Conservation (phyloP, 1,140 invertebrate genomes). For the Heliconius hermathena region DNA sequence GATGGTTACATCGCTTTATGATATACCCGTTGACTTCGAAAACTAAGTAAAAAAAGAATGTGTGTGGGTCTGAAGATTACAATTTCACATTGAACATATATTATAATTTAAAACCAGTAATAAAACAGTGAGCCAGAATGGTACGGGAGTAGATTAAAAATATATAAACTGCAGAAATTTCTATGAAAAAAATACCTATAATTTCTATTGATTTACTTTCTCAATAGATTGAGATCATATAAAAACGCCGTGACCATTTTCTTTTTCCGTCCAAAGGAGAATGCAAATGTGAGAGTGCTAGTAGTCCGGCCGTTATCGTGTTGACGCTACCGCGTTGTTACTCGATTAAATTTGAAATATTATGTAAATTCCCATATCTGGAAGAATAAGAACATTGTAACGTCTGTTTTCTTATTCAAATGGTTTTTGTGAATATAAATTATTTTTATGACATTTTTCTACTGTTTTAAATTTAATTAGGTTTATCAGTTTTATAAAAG, state of each 20-base stretch:
- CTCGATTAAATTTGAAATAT: slow-evolving; percentile 48
- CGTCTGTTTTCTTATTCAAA: slow-evolving; percentile 16
- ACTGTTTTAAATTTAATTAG: not conserved
- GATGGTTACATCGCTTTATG: slow-evolving; percentile 44
- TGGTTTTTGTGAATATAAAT: not conserved
- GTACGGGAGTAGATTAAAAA: too few species aligned
- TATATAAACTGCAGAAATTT: not conserved
- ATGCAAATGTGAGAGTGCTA: slow-evolving; percentile 62
- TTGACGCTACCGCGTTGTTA: slow-evolving; percentile 40
- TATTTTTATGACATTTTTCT: not conserved
- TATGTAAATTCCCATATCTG: slow-evolving; percentile 42
- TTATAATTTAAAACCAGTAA: not conserved
- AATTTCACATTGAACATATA: not conserved
- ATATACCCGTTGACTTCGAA: slow-evolving; percentile 22
- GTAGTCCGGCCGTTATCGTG: slow-evolving; percentile 47
- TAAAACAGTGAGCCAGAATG: too few species aligned
- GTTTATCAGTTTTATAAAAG: not conserved
- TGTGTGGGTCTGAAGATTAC: too few species aligned
- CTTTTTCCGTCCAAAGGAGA: slow-evolving; percentile 62
- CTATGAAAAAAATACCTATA: not conserved
- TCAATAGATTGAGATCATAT: slow-evolving; percentile 47
- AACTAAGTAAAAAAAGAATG: not conserved
- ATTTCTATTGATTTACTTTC: slow-evolving; percentile 63
- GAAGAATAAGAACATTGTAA: slow-evolving; percentile 25
- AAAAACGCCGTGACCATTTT: slow-evolving; percentile 63